These are phyloP conservation scores for Hydractinia symbiolongicarpus DNA, from an alignment of 30 jellyfish, hydroid and myxozoan genomes.

Conservation along the genomic window DNA sequence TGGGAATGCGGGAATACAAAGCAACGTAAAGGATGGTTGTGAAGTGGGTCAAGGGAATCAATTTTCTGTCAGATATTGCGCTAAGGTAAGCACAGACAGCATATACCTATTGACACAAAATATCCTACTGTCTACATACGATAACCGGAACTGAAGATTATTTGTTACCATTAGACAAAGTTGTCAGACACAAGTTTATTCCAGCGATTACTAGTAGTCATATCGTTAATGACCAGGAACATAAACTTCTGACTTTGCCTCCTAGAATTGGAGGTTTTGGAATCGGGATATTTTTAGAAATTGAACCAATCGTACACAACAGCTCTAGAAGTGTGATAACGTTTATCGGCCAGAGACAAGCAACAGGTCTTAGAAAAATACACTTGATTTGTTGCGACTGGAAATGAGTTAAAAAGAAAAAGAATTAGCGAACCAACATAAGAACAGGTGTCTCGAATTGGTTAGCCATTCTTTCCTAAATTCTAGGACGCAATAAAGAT, in stretches of 20 bases:
- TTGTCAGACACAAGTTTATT: neutral
- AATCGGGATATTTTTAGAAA: neutral
- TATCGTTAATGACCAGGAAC: neutral
- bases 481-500: neutral
- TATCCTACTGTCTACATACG: neutral
- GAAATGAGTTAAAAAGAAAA: neutral
- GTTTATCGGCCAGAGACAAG: neutral
- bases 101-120: neutral
- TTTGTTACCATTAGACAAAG: neutral
- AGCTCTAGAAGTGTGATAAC: neutral
- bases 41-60: neutral
- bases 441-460: neutral
- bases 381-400: too few relatives aligned
- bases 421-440: neutral
- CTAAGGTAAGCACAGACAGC: neutral
- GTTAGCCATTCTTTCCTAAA: neutral
- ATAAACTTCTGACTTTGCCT: neutral
- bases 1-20: neutral
- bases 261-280: neutral
- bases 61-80: neutral
- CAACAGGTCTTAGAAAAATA: too few relatives aligned
- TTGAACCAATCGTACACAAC: neutral
- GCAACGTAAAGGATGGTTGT: neutral
- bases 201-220: neutral
- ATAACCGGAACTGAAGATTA: neutral